Base-by-base conservation (phyloP, 2,797 vertebrate genomes). In the Dendrocincla tyrannina region DNA sequence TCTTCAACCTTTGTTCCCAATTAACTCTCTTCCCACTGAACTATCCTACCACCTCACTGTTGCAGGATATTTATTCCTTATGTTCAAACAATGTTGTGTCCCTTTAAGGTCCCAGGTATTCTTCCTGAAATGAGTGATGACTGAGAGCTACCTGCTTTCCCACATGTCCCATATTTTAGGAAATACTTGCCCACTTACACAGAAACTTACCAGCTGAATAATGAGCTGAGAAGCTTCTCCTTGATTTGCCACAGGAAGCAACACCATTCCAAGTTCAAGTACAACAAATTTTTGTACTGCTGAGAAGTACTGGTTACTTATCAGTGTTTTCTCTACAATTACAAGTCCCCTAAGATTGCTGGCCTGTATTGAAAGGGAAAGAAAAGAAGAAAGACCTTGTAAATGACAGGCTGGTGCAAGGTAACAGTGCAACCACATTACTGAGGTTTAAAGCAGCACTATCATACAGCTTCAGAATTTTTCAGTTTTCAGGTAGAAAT, bases 181-280 rank as follows among this genome's bases (percentile, higher is more conserved):
- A 44, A 72, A 52, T 5, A 4, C 44, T 68, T 77, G 16, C 60
- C 37, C 17, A 35, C 55, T 35, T 68, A 46, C 4, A 47, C 7
- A 88, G 30, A 59, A 41, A 97, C 98, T 98, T 97, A 99, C 99
- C 8, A 99, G 97, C 60, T 99, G 99, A 92, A 83, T 13, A 67
- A 99, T 98, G 77, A 99, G 98, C 88, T 99, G 98, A 11, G 98
- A 97, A 10, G 99, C 99, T 96, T 99, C 99, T 3, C 76, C 83
- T 97, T 98, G 98, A 64, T 95, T 98, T 59, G 97, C 85, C 64
- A 99, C 97, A 3, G 99, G 99, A 92, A 99, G 97, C 91, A 99
- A 95, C 18, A 98, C 97, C 98, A 99, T 97, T 55, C 99, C 99
- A 13, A 99, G 98, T 62, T 99, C 98, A 8, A 99, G 97, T 49